phyloP scores from a whole-genome alignment of 2,113 vertebrate species.

The Sialia sialis region DNA sequence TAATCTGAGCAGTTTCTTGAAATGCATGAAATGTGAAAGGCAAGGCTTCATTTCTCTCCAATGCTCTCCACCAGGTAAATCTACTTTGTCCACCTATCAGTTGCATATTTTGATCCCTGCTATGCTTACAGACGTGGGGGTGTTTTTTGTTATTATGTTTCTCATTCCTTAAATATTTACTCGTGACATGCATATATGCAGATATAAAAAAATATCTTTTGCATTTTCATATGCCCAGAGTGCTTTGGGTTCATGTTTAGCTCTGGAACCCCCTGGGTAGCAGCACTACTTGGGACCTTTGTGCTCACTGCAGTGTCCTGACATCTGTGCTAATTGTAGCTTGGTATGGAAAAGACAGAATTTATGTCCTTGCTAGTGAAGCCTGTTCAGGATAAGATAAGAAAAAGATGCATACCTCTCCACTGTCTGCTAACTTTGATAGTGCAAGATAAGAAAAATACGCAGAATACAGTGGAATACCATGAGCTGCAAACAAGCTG shows the following conservation, averaged over 20 bases:
- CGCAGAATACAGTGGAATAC: not conserved
- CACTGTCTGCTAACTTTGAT: conserved; percentile 9
- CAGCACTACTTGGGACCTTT: not conserved
- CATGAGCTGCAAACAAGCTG: not conserved
- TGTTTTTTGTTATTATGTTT: not conserved
- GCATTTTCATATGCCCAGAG: not conserved
- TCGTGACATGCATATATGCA: not conserved
- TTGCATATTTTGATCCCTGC: not conserved
- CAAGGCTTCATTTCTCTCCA: not conserved
- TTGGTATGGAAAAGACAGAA: not conserved
- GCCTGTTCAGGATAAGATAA: conserved; percentile 28
- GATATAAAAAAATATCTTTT: not conserved
- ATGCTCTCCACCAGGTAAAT: not conserved
- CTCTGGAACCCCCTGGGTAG: not conserved
- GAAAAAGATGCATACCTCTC: not conserved
- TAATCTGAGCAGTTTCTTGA: not conserved
- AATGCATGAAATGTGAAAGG: not conserved
- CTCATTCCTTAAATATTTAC: conserved; percentile 3
- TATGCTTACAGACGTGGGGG: not conserved
- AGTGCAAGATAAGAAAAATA: not conserved
- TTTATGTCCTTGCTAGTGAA: conserved; percentile 16
- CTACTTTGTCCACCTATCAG: not conserved
- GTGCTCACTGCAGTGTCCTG: not conserved
- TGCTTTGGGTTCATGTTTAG: not conserved
- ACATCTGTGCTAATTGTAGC: not conserved